Conservation (phyloP, 2,888 invertebrate genomes). For the Xestobium rufovillosum region DNA sequence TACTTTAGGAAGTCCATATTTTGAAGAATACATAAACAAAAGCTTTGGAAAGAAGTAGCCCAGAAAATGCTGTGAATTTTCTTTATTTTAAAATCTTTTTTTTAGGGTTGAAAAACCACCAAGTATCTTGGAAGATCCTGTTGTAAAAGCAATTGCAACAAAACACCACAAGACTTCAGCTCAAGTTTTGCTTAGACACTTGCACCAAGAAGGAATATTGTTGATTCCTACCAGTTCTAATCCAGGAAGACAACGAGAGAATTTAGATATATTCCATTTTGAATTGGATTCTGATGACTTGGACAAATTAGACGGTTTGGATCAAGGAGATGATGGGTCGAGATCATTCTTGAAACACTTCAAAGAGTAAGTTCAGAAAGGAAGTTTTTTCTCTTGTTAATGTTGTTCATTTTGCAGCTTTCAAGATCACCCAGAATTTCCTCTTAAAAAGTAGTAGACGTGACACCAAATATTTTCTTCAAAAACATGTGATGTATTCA, state of each 20-base stretch:
- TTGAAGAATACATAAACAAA: too few species aligned
- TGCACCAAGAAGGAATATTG: constrained; percentile 62
- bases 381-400: too few species aligned
- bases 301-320: constrained; percentile 51
- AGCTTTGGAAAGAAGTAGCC: too few species aligned
- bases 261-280: constrained; percentile 71
- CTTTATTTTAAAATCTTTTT: constrained; percentile 6
- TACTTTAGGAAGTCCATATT: too few species aligned
- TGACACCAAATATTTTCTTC: too few species aligned
- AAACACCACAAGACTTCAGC: constrained; percentile 63
- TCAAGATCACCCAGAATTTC: too few species aligned
- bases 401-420: too few species aligned
- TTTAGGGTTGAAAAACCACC: constrained; percentile 48
- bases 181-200: constrained; percentile 64
- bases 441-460: too few species aligned
- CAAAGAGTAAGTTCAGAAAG: too few species aligned
- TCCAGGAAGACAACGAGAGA: constrained; percentile 62
- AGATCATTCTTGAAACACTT: too few species aligned
- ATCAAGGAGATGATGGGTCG: too few species aligned
- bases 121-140: constrained; percentile 56
- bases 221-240: constrained; percentile 83
- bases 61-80: constrained; percentile 1
- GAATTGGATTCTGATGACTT: constrained; percentile 56
- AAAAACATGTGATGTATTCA: constrained; percentile 4
- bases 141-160: constrained; percentile 45